Conservation (phyloP, 2,113 vertebrate genomes). For the Pseudorhombus dupliciocellatus region DNA sequence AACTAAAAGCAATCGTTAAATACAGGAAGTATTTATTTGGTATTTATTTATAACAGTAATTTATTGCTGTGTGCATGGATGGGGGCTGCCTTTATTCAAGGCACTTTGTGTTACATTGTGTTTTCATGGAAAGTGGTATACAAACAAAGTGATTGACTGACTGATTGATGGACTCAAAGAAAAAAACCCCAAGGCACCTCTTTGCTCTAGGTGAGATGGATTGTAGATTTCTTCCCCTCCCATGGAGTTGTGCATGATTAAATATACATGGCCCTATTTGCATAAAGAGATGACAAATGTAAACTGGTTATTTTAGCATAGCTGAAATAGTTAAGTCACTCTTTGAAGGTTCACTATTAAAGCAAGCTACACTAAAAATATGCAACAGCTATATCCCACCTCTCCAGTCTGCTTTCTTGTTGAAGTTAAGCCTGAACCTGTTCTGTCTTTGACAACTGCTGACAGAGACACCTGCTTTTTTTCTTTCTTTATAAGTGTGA, state of each 20-base stretch:
- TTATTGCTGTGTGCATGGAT: background rate
- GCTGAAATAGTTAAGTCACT: background rate
- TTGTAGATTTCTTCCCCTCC: background rate
- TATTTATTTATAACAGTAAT: background rate
- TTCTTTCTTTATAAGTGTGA: background rate
- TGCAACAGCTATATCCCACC: no score
- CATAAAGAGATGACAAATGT: no score
- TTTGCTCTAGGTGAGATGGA: background rate
- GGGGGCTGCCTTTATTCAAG: background rate
- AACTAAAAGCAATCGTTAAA: background rate
- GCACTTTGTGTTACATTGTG: constrained; percentile 1
- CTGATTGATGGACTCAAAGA: background rate
- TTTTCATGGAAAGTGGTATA: background rate
- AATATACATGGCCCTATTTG: no score
- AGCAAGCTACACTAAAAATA: no score
- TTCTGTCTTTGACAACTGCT: no score
- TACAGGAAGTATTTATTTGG: background rate
- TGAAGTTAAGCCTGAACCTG: no score
- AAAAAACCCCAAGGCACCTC: constrained; percentile 10
- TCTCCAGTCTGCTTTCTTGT: no score
- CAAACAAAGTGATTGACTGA: background rate
- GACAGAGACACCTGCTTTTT: no score
- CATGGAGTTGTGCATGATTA: background rate
- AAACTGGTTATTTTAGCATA: background rate
- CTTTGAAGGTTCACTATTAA: no score